These are phyloP conservation scores for Parnassius orleans DNA, from an alignment of 2,888 invertebrate genomes.

Conservation along the genomic window DNA sequence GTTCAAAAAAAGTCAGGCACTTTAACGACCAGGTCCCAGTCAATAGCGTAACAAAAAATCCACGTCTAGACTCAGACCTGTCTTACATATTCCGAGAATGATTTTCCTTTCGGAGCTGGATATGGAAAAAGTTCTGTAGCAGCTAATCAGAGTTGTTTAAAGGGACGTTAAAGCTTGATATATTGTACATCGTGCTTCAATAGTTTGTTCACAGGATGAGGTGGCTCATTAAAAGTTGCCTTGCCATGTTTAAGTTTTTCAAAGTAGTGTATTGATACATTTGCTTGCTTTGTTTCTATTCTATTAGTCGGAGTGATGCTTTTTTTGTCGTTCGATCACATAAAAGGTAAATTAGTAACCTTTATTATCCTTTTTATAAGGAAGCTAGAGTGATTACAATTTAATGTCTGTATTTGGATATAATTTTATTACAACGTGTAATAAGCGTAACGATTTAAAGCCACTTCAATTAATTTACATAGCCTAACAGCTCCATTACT, in stretches of 20 bases:
- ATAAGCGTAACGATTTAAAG: not conserved
- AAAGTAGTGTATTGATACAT: not conserved
- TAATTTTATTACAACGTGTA: not conserved
- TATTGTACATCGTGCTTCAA: slow-evolving; percentile 8
- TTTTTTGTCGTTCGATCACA: not conserved
- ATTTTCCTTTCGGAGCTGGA: slow-evolving; percentile 29
- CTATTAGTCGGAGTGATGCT: not conserved
- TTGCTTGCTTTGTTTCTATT: slow-evolving; percentile 6
- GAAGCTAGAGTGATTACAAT: not conserved
- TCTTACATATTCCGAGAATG: slow-evolving; percentile 32
- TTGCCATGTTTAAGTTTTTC: slow-evolving; percentile 18
- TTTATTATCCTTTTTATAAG: not conserved
- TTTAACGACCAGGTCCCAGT: slow-evolving; percentile 31
- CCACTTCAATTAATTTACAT: not conserved
- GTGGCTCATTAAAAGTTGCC: slow-evolving; percentile 21
- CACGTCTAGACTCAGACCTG: slow-evolving; percentile 25
- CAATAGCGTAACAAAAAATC: slow-evolving; percentile 31
- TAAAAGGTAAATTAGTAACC: not conserved
- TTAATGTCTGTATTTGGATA: not conserved
- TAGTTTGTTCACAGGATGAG: slow-evolving; percentile 18
- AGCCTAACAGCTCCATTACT: slow-evolving; percentile 1
- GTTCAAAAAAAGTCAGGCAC: slow-evolving; percentile 29
- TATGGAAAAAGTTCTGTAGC: slow-evolving; percentile 27
- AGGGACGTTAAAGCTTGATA: slow-evolving; percentile 24
- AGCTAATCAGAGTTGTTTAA: slow-evolving; percentile 29